phyloP scores from a whole-genome alignment of 2,113 vertebrate genomes.

The Odontesthes bonariensis region DNA sequence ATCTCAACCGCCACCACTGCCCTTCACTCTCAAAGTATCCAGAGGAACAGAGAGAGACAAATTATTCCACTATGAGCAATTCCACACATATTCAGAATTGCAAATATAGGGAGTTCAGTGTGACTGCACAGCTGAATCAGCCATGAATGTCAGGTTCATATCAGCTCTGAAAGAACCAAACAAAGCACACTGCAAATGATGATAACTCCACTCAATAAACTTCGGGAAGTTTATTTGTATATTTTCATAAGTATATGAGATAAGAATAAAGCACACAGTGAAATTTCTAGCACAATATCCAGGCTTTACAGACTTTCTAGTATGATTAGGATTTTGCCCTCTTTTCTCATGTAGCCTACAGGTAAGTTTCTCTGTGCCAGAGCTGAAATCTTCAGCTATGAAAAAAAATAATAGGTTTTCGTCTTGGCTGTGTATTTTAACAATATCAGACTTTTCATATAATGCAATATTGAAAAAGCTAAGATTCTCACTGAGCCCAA shows the following conservation, averaged over 20 bases:
- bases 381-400: background rate
- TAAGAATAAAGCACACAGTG: background rate
- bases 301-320: background rate
- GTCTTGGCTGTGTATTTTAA: too few relatives aligned
- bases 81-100: background rate
- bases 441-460: too few relatives aligned
- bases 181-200: background rate
- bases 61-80: background rate
- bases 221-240: background rate
- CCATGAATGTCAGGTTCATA: background rate
- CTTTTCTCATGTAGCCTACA: background rate
- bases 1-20: constrained; percentile 27
- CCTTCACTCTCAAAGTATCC: constrained; percentile 40
- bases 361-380: background rate
- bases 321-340: background rate
- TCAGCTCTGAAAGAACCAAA: background rate
- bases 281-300: background rate
- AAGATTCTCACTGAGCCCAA: too few relatives aligned
- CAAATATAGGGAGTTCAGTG: background rate
- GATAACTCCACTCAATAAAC: background rate
- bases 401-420: background rate
- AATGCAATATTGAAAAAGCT: background rate
- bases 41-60: constrained; percentile 16
- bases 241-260: background rate
- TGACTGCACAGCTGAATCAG: background rate